These are phyloP conservation scores for Caenorhabditis doughertyi DNA, from an alignment of 2,888 invertebrate species.

Conservation along the genomic window DNA sequence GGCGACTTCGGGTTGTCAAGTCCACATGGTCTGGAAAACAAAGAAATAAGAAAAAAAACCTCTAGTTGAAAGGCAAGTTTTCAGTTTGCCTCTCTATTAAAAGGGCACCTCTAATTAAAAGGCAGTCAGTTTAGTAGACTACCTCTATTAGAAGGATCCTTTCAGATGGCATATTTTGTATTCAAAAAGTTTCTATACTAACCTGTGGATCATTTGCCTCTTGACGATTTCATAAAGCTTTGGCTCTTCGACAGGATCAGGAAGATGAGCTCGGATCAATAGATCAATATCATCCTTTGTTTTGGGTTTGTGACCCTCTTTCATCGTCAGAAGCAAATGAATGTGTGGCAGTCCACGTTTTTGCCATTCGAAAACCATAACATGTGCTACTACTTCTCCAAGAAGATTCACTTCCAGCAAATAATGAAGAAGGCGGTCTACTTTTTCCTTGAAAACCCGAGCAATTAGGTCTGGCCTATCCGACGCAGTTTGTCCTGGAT, in stretches of 20 bases:
- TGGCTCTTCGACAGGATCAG: slow-evolving; percentile 66
- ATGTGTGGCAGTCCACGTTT: slow-evolving; percentile 81
- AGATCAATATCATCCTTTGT: slow-evolving; percentile 47
- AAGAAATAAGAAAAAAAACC: slow-evolving; percentile 71
- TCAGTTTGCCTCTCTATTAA: too few species aligned
- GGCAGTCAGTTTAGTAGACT: too few species aligned
- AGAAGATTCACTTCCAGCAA: slow-evolving; percentile 9
- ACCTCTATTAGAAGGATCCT: too few species aligned
- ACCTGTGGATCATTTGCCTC: slow-evolving; percentile 77
- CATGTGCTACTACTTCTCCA: slow-evolving; percentile 3
- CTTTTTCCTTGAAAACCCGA: slow-evolving; percentile 77
- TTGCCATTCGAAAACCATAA: slow-evolving; percentile 65
- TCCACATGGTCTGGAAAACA: neutral
- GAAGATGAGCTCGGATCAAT: slow-evolving; percentile 70
- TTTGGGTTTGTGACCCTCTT: slow-evolving; percentile 76
- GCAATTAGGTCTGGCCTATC: slow-evolving; percentile 78
- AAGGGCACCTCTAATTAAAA: too few species aligned
- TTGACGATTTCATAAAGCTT: slow-evolving; percentile 65
- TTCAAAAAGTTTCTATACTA: too few species aligned
- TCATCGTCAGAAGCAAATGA: slow-evolving; percentile 75
- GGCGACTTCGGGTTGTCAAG: neutral
- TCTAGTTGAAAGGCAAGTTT: slow-evolving; percentile 64
- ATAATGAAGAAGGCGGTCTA: slow-evolving; percentile 12
- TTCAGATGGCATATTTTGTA: too few species aligned
- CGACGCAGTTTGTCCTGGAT: slow-evolving; percentile 57